These are phyloP conservation scores for Bombus consobrinus DNA, from an alignment of 1,140 invertebrate genomes.

Conservation along the genomic window DNA sequence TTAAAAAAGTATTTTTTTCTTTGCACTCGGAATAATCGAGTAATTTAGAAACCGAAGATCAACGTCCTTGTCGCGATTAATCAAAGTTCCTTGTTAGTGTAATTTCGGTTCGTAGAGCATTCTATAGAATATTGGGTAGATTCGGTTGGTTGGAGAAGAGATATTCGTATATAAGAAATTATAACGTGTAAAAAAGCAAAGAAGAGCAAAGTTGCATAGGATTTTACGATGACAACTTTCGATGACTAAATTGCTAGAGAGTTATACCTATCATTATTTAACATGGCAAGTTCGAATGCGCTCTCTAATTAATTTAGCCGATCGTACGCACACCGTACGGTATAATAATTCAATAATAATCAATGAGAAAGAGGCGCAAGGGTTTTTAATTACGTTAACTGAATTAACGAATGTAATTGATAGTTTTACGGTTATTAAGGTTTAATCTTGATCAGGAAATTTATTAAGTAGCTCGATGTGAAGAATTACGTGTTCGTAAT, in stretches of 20 bases:
- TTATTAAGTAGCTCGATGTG: neutral
- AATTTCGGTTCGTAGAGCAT: too few relatives aligned
- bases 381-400: neutral
- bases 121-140: neutral
- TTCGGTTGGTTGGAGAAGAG: neutral
- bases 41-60: too few relatives aligned
- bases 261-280: too few relatives aligned
- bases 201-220: too few relatives aligned
- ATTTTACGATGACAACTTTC: neutral
- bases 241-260: too few relatives aligned
- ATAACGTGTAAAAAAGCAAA: too few relatives aligned
- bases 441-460: neutral
- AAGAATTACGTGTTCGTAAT: slow-evolving; percentile 20
- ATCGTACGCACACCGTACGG: neutral
- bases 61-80: too few relatives aligned
- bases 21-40: too few relatives aligned
- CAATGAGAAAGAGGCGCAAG: too few relatives aligned
- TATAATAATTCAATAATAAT: neutral
- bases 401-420: neutral
- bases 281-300: neutral
- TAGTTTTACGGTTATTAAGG: neutral
- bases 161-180: too few relatives aligned
- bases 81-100: too few relatives aligned
- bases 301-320: neutral
- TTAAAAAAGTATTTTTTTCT: too few relatives aligned